Percentiles rank a stretch among this genome's conserved stretches.
phyloP scores from a whole-genome alignment of 2,888 invertebrate genomes.

The Sympetrum striolatum region DNA sequence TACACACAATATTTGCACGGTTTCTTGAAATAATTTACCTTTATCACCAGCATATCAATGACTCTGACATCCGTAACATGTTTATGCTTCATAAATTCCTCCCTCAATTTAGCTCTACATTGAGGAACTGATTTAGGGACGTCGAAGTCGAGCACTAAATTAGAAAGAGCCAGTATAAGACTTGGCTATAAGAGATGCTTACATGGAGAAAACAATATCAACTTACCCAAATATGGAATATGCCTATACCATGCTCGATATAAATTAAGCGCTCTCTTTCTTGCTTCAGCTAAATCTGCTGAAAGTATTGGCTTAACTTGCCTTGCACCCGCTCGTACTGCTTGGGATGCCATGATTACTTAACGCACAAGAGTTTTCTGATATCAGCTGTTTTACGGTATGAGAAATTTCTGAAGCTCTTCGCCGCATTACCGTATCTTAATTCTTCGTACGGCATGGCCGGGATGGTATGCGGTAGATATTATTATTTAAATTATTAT shows the following conservation, averaged over 20 bases:
- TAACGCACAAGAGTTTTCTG: too few species aligned
- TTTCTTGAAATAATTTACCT: slow-evolving; percentile 65
- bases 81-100: slow-evolving; percentile 78
- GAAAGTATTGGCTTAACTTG: slow-evolving; percentile 90
- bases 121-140: slow-evolving; percentile 77
- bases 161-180: slow-evolving; percentile 37
- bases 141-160: slow-evolving; percentile 80
- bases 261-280: slow-evolving; percentile 80
- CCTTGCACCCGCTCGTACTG: slow-evolving; percentile 62
- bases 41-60: slow-evolving; percentile 90
- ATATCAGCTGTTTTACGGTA: too few species aligned
- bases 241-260: slow-evolving; percentile 96
- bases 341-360: slow-evolving; percentile 2
- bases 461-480: too few species aligned
- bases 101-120: slow-evolving; percentile 75
- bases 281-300: slow-evolving; percentile 76
- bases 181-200: background rate
- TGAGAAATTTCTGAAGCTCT: too few species aligned
- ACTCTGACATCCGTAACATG: slow-evolving; percentile 84
- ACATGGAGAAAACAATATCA: background rate
- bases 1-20: background rate
- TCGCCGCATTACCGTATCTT: too few species aligned
- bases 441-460: too few species aligned
- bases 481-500: too few species aligned
- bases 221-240: slow-evolving; percentile 85